A percentile compares a stretch with the other conserved stretches of the same genome.
These are phyloP conservation scores for Ahaetulla prasina DNA, from an alignment of 2,113 vertebrate genomes.

Conservation along the genomic window DNA sequence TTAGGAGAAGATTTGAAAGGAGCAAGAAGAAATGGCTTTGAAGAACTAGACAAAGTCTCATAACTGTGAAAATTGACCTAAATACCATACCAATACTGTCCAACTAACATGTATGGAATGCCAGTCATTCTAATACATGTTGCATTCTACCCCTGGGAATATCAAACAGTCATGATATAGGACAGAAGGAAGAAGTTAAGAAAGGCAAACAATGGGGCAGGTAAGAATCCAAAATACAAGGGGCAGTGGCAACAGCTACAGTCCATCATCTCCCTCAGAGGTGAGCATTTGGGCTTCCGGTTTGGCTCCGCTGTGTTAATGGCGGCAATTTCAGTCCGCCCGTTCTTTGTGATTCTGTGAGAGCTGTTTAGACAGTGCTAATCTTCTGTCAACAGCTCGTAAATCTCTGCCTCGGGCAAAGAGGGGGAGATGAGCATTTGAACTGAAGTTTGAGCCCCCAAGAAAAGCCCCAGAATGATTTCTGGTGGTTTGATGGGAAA, in stretches of 20 bases:
- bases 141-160: background rate
- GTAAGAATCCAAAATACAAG: background rate
- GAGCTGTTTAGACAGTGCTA: too few species aligned
- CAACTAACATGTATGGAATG: background rate
- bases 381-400: too few species aligned
- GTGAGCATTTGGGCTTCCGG: background rate
- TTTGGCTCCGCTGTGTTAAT: too few species aligned
- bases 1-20: too few species aligned
- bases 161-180: background rate
- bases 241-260: background rate
- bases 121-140: too few species aligned
- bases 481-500: too few species aligned
- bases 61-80: background rate
- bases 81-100: rapidly evolving
- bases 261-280: background rate
- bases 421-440: too few species aligned
- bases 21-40: constrained; percentile 20
- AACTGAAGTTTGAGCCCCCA: too few species aligned
- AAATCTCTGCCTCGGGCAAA: too few species aligned
- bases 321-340: too few species aligned
- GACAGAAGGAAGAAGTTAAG: background rate
- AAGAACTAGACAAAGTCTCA: background rate
- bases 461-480: too few species aligned
- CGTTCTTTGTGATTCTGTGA: too few species aligned
- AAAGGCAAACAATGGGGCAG: background rate